Base-by-base conservation (phyloP, 2,888 invertebrate genomes). In the Habroteleia sp. region DNA sequence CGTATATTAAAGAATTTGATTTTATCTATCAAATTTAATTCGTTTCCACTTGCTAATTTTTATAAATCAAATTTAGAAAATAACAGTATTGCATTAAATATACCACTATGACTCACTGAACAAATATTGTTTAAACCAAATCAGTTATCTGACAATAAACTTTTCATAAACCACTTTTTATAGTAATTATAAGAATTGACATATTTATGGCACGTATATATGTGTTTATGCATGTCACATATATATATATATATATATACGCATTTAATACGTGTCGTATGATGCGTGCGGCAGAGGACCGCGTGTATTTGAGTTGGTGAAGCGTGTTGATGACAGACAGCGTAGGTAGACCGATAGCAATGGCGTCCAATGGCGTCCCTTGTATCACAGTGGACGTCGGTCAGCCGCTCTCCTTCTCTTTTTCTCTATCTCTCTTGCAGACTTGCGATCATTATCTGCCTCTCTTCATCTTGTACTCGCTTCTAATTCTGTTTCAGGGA, bases 281-380 rank as follows among this genome's bases (percentile, higher is more conserved):
- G 39, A 82, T 81, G 83, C 81, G 80, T 82, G 79, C 80, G 77
- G 75, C 77, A 79, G 80, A 77, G 81, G 77, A 77, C 79, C 77
- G 84, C 83, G 83, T 84, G 85, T 83, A 85, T 84, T 84, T 85
- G 85, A 86, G 86, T 85, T 85, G 85, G 83, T 81, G 84, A 82
- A 81, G 85, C 84, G 83, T 86, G 85, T 79, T 84, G 82, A 83
- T 84, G 86, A 84, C 86, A 85, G 85, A 86, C 86, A 84, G 84
- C 83, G 83, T 84, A 84, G 82, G 84, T 83, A 82, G 80, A 79
- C 78, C 82, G 83, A 85, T 84, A 84, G 78, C 81, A 83, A 81
- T 81, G 71, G 81, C 80, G 78, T 81, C 83, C 81, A 58, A 48
- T 58, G 80, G 81, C 81, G 79, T 82, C 84, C 82, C 82, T 83